Evolutionary conservation across 2,113 vertebrate species (phyloP), one percentile per base, ranked within the genome.

Genomic region (Phocoena phocoena): DNA sequence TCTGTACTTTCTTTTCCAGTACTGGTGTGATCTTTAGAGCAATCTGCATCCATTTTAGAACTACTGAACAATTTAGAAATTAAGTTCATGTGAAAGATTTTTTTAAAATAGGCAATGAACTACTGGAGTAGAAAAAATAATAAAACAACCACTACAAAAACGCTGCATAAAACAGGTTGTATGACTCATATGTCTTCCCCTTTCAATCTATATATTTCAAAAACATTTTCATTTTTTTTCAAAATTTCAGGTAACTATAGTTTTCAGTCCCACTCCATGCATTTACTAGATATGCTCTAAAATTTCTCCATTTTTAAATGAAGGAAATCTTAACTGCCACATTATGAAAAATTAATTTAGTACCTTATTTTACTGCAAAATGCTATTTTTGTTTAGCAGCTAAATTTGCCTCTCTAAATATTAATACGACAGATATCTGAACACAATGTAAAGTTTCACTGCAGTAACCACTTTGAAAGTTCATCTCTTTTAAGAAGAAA

Each of bases 371-470:
- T 93, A 50, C 77, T 58, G 82, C 33, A 86, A 92, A 91, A 82
- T 58, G 33, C 6, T 68, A 33, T 68, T 92, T 96, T 93, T 93
- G n/a, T 58, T 93, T 83, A 76, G 58, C 17, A 82, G 36, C 50
- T 94, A 95, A 65, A 3, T 73, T 83, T 90, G 53, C 23, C 26
- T 58, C 23, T 88, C 73, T 80, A 89, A 79, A 93, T 53, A 83
- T 88, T 71, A 91, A 70, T 25, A 65, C n/a, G 74, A 70, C 36
- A 91, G 36, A 74, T 47, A 71, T 53, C 21, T 89, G 33, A 83
- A 90, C 20, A 96, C 28, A 94, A 92, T 47, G 63, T 90, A 95
- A n/a, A 94, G 38, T 84, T 95, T 90, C 88, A 86, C 6, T 79
- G 55, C 58, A 87, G 70, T 63, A 91, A 96, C 10, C 31, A 81